These are phyloP conservation scores for Forbesichthys agassizii DNA, from an alignment of 2,113 vertebrate genomes.

Conservation along the genomic window DNA sequence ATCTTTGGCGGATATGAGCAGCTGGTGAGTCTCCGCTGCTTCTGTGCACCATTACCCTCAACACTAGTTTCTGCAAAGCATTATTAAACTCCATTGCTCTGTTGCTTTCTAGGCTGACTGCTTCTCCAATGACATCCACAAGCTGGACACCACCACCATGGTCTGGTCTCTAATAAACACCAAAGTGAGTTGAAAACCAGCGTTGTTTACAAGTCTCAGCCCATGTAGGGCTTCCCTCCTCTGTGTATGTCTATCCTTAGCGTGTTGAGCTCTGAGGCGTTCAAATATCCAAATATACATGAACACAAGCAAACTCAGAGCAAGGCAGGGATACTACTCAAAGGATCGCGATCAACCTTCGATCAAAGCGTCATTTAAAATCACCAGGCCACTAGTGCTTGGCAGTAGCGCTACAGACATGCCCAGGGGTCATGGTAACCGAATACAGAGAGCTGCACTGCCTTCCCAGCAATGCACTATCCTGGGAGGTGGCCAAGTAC, in stretches of 20 bases:
- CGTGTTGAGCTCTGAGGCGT: not conserved
- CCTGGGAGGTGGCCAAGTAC: conserved; percentile 39
- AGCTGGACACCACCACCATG: conserved; percentile 92
- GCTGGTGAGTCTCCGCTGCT: conserved; percentile 81
- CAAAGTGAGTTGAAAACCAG: conserved; percentile 78
- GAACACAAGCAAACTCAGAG: not conserved
- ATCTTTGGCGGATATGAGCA: conserved; percentile 98
- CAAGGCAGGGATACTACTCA: not conserved
- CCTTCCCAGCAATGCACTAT: conserved; percentile 42
- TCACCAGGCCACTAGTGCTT: conserved; percentile 2
- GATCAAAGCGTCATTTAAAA: conserved; percentile 13
- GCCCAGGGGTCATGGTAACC: conserved; percentile 24
- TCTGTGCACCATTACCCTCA: not conserved
- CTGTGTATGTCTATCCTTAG: not conserved
- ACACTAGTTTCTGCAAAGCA: conserved; percentile 8
- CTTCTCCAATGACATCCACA: conserved; percentile 99
- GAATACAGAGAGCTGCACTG: conserved; percentile 30
- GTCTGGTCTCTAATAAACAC: conserved; percentile 90
- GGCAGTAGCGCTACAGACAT: conserved; percentile 18
- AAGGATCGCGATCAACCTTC: not conserved
- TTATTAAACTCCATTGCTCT: conserved; percentile 15
- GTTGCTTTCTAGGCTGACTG: conserved; percentile 88
- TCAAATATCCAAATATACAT: too few relatives aligned
- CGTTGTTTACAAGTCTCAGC: not conserved
- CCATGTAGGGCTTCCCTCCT: not conserved